Conservation (phyloP, 2,113 vertebrate species). For the Melanotaenia duboulayi region DNA sequence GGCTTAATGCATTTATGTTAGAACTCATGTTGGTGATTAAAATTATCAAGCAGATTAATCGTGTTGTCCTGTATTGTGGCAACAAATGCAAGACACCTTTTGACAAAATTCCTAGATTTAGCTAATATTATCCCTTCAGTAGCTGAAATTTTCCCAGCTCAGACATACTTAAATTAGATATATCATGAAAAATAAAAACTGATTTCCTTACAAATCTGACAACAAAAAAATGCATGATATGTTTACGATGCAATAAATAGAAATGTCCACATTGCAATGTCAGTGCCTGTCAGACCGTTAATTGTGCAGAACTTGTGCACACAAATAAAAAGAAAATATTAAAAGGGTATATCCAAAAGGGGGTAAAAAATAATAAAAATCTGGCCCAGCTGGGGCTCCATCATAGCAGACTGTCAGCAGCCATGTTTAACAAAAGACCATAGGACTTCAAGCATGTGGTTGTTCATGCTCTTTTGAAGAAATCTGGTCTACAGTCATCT, state of each 20-base stretch:
- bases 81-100: too few relatives aligned
- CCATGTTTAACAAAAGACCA: too few relatives aligned
- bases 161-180: neutral
- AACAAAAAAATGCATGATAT: neutral
- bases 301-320: too few relatives aligned
- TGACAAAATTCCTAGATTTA: neutral
- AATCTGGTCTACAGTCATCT: too few relatives aligned
- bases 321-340: neutral
- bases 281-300: neutral
- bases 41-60: neutral
- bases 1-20: neutral
- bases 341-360: neutral
- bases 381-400: neutral
- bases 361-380: neutral
- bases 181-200: neutral
- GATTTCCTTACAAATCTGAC: neutral
- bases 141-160: neutral
- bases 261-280: neutral
- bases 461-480: too few relatives aligned
- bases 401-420: too few relatives aligned
- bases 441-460: too few relatives aligned
- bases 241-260: neutral
- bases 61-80: too few relatives aligned
- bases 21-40: too few relatives aligned
- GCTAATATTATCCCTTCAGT: too few relatives aligned